Conservation (phyloP, 1,140 invertebrate genomes). For the Drosophila virilis region DNA sequence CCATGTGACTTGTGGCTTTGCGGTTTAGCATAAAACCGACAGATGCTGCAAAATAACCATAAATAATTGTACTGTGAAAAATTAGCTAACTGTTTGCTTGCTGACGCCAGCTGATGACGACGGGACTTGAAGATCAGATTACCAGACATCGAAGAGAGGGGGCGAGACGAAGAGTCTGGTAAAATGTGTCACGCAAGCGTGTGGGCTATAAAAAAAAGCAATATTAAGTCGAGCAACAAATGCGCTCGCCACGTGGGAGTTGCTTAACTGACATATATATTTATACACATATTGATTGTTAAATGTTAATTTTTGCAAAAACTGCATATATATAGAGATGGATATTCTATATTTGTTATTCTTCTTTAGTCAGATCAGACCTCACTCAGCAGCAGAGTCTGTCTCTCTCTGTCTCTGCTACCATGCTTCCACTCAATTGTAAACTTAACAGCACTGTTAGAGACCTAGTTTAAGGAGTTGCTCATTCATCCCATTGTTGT, state of each 20-base stretch:
- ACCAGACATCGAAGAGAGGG: not conserved
- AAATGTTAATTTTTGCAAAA: too few species aligned
- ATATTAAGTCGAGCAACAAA: not conserved
- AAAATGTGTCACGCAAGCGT: constrained; percentile 4
- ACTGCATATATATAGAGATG: not conserved
- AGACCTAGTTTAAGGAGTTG: not conserved
- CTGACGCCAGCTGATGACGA: constrained; percentile 6
- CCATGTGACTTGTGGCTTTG: not conserved
- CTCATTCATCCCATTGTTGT: not conserved
- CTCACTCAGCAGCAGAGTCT: too few species aligned
- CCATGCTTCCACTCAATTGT: too few species aligned
- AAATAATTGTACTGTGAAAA: constrained; percentile 22
- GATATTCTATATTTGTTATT: too few species aligned
- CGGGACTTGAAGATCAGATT: constrained; percentile 3
- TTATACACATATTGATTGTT: not conserved
- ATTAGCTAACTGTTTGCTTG: constrained; percentile 15
- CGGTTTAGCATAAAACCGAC: constrained; percentile 21
- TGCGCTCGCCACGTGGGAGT: constrained; percentile 5
- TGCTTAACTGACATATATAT: not conserved
- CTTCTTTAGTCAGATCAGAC: too few species aligned
- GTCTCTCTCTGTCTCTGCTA: too few species aligned
- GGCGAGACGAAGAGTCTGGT: not conserved
- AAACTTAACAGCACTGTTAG: too few species aligned
- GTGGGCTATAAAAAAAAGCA: constrained; percentile 6
- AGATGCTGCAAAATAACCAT: constrained; percentile 35